Conservation (phyloP, 2,888 invertebrate genomes). For the Exephanes ischioxanthus region DNA sequence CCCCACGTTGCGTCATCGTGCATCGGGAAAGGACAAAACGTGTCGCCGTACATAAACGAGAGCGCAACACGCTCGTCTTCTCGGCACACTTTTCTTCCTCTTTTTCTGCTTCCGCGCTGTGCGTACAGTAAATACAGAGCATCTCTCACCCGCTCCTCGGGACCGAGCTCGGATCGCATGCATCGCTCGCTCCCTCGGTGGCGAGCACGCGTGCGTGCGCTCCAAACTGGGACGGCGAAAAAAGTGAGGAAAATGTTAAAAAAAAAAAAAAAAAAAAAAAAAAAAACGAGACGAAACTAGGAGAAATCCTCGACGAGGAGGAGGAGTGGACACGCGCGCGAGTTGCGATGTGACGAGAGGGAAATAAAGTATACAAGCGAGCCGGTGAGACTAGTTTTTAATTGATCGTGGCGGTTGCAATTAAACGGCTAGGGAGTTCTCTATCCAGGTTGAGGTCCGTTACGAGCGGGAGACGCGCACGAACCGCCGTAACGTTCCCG, state of each 20-base stretch:
- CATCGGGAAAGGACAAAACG: not conserved
- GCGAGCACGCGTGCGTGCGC: constrained; percentile 51
- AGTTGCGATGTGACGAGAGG: constrained; percentile 17
- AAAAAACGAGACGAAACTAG: constrained; percentile 5
- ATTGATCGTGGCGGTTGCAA: constrained; percentile 71
- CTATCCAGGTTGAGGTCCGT: constrained; percentile 45
- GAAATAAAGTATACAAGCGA: constrained; percentile 27
- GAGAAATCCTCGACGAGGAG: constrained; percentile 4
- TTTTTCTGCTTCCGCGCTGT: constrained; percentile 28
- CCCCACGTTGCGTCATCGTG: not conserved
- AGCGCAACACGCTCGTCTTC: constrained; percentile 56
- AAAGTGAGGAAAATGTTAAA: not conserved
- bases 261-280: not conserved
- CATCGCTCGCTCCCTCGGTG: constrained; percentile 23
- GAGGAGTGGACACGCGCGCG: not conserved
- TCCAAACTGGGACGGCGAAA: constrained; percentile 41
- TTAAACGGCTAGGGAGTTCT: constrained; percentile 57
- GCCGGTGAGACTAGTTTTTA: constrained; percentile 68
- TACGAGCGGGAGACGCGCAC: constrained; percentile 36
- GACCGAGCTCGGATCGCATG: constrained; percentile 32
- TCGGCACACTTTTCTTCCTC: constrained; percentile 70
- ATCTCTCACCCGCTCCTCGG: not conserved
- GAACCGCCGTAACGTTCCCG: constrained; percentile 53
- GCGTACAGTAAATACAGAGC: not conserved
- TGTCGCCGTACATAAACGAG: not conserved